Conservation (phyloP, 2,113 vertebrate genomes). For the Halcyon senegalensis region DNA sequence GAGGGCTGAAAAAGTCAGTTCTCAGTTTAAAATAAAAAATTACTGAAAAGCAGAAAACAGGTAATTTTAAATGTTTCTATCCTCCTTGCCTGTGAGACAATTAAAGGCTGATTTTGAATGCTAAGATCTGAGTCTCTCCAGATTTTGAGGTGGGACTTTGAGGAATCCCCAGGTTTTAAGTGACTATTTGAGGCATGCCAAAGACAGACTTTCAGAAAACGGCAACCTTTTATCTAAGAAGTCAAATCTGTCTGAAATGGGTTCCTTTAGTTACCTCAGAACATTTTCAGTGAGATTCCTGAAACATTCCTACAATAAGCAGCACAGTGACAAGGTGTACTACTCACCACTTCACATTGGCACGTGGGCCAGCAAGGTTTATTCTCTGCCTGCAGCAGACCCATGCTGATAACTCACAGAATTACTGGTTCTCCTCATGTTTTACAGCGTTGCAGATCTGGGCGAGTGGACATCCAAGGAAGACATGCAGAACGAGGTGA, state of each 20-base stretch:
- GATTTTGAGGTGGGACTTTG: neutral
- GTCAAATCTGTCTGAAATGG: neutral
- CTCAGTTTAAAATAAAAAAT: neutral
- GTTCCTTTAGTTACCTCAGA: neutral
- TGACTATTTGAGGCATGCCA: neutral
- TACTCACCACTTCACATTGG: neutral
- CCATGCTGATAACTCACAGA: neutral
- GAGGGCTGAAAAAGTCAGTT: neutral
- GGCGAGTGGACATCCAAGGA: neutral
- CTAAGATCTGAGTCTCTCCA: neutral
- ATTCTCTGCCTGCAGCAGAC: neutral
- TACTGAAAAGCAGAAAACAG: neutral
- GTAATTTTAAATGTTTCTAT: neutral
- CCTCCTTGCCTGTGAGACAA: neutral
- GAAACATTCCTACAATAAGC: neutral
- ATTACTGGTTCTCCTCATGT: neutral
- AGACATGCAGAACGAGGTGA: neutral
- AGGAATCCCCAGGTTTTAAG: neutral
- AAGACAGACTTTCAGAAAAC: neutral
- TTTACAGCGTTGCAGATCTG: neutral
- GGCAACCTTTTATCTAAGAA: neutral
- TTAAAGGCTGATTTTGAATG: neutral
- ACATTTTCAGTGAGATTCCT: neutral
- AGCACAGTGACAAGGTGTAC: neutral
- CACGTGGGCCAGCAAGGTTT: neutral